phyloP scores from a whole-genome alignment of 30 jellyfish, hydroid and myxozoan genomes.

The Turritopsis rubra region DNA sequence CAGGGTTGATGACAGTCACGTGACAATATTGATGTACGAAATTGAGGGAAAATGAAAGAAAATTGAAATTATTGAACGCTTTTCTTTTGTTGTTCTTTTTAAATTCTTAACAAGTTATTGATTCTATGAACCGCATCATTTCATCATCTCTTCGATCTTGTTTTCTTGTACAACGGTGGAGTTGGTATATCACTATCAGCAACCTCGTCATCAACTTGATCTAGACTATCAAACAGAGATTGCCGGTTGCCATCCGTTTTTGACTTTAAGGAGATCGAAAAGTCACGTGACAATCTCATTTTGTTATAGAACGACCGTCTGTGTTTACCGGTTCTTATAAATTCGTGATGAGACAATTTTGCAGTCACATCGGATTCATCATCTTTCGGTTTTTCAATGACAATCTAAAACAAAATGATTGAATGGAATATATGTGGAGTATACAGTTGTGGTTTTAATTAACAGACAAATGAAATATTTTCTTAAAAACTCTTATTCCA shows the following conservation, averaged over 20 bases:
- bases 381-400: background rate
- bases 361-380: background rate
- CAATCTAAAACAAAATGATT: background rate
- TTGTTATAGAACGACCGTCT: background rate
- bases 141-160: background rate
- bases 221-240: background rate
- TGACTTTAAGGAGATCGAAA: background rate
- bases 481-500: too few species aligned
- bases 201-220: background rate
- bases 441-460: too few species aligned
- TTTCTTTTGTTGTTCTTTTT: too few species aligned
- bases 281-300: background rate
- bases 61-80: too few species aligned
- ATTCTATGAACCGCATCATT: too few species aligned
- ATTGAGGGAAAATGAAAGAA: too few species aligned
- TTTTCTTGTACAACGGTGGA: background rate
- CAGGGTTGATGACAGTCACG: too few species aligned
- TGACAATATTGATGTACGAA: too few species aligned
- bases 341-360: background rate
- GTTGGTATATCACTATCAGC: background rate
- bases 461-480: too few species aligned
- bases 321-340: background rate
- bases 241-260: background rate
- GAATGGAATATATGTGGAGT: too few species aligned
- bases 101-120: too few species aligned